A percentile compares a stretch with the other conserved stretches of the same genome.
phyloP scores from a whole-genome alignment of 2,888 invertebrate genomes.

The Nipponacmea schrenckii region DNA sequence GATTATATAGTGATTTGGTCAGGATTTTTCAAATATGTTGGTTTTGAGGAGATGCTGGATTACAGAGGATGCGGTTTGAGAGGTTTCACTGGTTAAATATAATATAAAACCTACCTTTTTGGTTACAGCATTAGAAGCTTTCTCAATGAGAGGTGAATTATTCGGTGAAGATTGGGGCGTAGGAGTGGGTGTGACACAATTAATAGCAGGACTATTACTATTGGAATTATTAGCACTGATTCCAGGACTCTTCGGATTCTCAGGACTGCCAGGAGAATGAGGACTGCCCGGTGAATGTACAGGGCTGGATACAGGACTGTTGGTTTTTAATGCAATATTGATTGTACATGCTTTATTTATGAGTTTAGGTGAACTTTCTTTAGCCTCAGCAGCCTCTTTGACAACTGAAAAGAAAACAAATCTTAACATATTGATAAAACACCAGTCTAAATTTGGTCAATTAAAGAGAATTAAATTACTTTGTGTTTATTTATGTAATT shows the following conservation, averaged over 20 bases:
- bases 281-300: slow-evolving; percentile 50
- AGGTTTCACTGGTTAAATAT: too few species aligned
- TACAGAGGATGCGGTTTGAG: too few species aligned
- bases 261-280: slow-evolving; percentile 45
- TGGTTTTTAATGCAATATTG: slow-evolving; percentile 50
- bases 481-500: too few species aligned
- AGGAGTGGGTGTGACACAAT: slow-evolving; percentile 25
- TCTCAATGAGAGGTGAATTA: slow-evolving; percentile 28
- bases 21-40: too few species aligned
- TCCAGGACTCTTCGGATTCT: slow-evolving; percentile 34
- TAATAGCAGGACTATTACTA: slow-evolving; percentile 23
- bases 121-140: slow-evolving; percentile 23
- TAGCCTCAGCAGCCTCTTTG: slow-evolving; percentile 52
- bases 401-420: slow-evolving; percentile 35
- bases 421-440: neutral
- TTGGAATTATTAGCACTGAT: slow-evolving; percentile 45
- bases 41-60: too few species aligned
- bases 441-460: neutral
- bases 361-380: slow-evolving; percentile 52
- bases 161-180: slow-evolving; percentile 32
- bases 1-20: too few species aligned
- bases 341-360: slow-evolving; percentile 48
- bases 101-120: slow-evolving; percentile 13
- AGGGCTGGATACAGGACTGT: slow-evolving; percentile 50
- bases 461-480: too few species aligned